Conservation (phyloP, 2,113 vertebrate genomes). For the Elachura formosa region DNA sequence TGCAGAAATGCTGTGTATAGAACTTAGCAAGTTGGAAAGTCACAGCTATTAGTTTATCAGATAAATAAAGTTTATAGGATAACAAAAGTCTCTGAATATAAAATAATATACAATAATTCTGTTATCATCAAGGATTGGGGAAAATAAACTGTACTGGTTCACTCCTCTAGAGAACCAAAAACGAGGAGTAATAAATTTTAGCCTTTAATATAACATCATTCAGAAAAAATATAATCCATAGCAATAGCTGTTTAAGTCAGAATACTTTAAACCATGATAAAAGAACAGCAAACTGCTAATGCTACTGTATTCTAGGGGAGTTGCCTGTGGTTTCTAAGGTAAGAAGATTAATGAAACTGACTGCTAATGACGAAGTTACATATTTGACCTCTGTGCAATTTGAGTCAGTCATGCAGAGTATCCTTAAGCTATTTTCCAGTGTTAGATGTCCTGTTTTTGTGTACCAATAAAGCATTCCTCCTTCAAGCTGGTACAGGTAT, state of each 20-base stretch:
- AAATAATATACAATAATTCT: neutral
- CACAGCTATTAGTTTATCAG: neutral
- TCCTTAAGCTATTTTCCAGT: conserved; percentile 31
- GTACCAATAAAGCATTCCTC: conserved; percentile 31
- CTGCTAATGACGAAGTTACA: conserved; percentile 1
- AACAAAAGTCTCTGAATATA: neutral
- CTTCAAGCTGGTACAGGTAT: neutral
- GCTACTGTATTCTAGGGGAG: neutral
- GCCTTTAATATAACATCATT: neutral
- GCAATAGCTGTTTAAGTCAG: neutral
- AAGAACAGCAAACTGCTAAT: neutral
- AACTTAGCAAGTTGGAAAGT: neutral
- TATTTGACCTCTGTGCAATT: conserved; percentile 20
- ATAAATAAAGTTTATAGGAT: neutral
- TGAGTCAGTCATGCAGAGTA: conserved; percentile 24
- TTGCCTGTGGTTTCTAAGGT: neutral
- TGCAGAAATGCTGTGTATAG: neutral
- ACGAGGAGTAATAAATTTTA: neutral
- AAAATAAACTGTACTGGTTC: neutral
- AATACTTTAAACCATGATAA: neutral
- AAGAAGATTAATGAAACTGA: conserved; percentile 51
- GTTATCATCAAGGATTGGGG: neutral
- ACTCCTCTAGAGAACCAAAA: neutral
- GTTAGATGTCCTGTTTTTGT: conserved; percentile 20
- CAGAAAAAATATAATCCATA: neutral